Evolutionary conservation across 2,888 invertebrate genomes (phyloP).

Genomic region (Cyclophora albipunctata): DNA sequence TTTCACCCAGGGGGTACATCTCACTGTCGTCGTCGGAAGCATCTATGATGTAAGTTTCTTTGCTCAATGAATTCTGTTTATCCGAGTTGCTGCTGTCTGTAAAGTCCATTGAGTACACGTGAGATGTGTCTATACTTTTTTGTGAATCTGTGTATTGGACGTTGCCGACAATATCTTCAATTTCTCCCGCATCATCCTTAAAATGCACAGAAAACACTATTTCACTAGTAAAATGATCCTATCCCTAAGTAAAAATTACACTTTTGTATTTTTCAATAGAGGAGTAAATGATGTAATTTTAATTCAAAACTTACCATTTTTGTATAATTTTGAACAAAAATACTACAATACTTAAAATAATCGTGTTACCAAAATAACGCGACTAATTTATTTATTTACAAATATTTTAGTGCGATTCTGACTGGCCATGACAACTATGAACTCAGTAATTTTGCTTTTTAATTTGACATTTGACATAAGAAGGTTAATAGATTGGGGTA

Average conservation of each 20-base stretch:
- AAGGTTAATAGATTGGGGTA: too few relatives aligned
- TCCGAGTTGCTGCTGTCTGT: slow-evolving; percentile 56
- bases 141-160: slow-evolving; percentile 57
- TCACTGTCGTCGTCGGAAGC: slow-evolving; percentile 46
- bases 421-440: slow-evolving; percentile 59
- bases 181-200: slow-evolving; percentile 47
- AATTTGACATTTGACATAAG: background rate
- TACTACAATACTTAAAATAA: slow-evolving; percentile 38
- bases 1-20: slow-evolving; percentile 27
- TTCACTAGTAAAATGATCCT: background rate
- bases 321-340: slow-evolving; percentile 56
- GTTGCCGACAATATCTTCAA: slow-evolving; percentile 53
- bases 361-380: slow-evolving; percentile 37
- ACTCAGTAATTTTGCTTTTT: slow-evolving; percentile 27
- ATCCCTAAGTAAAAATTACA: too few relatives aligned
- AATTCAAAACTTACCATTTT: slow-evolving; percentile 46
- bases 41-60: slow-evolving; percentile 53
- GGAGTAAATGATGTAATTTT: background rate
- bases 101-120: slow-evolving; percentile 53
- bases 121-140: slow-evolving; percentile 59
- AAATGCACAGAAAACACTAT: background rate
- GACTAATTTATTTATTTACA: slow-evolving; percentile 46
- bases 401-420: slow-evolving; percentile 62
- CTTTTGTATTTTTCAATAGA: too few relatives aligned
- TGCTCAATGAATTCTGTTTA: slow-evolving; percentile 54